phyloP scores from a whole-genome alignment of 2,113 vertebrate genomes.

The Eubucco bourcierii region DNA sequence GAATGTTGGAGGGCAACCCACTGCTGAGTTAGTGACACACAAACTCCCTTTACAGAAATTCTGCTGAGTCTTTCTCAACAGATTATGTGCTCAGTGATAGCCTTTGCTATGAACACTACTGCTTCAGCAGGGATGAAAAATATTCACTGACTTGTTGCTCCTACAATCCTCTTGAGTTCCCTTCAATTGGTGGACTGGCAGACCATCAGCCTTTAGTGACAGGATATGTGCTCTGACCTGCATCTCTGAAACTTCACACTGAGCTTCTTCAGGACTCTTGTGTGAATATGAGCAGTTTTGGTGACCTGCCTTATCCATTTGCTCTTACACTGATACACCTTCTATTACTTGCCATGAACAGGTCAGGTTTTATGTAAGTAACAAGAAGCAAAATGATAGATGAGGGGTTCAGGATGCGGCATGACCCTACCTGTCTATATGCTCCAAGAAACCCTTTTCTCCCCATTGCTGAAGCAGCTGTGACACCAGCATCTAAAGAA shows the following conservation, averaged over 20 bases:
- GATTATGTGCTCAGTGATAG: not conserved
- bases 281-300: not conserved
- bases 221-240: not conserved
- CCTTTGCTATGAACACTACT: not conserved
- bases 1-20: not conserved
- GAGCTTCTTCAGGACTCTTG: not conserved
- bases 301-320: not conserved
- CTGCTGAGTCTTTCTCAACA: not conserved
- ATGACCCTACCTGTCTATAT: conserved; percentile 80
- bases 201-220: not conserved
- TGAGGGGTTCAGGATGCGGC: not conserved
- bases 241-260: not conserved
- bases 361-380: not conserved
- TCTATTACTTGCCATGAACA: not conserved
- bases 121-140: not conserved
- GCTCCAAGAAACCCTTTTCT: conserved; percentile 87
- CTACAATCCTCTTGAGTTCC: not conserved
- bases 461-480: conserved; percentile 91
- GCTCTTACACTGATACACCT: not conserved
- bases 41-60: not conserved
- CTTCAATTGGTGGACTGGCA: not conserved
- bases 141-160: not conserved
- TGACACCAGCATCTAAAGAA: conserved; percentile 83
- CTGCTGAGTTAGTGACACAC: not conserved
- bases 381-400: not conserved